phyloP scores from a whole-genome alignment of 1,140 invertebrate genomes.

The Cepaea nemoralis region DNA sequence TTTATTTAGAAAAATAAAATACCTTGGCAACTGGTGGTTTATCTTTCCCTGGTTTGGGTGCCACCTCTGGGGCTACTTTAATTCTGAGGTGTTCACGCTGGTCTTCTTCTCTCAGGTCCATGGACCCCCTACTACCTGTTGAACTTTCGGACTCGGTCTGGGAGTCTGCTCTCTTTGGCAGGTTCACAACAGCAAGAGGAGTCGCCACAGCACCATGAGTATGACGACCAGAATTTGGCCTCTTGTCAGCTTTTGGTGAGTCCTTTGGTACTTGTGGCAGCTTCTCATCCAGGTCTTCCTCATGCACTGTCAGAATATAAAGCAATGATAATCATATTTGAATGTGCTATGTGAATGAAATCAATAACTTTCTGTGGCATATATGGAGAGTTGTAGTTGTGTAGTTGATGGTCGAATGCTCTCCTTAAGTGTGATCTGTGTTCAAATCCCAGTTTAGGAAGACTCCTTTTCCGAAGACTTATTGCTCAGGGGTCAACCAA shows the following conservation, averaged over 20 bases:
- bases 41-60: slow-evolving; percentile 43
- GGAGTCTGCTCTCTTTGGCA: background rate
- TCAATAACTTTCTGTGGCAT: no score
- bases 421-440: no score
- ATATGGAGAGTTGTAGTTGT: no score
- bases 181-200: background rate
- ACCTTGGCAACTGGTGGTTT: slow-evolving; percentile 30
- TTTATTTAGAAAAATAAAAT: background rate
- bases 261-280: slow-evolving; percentile 30
- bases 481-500: no score
- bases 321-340: no score
- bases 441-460: no score
- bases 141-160: background rate
- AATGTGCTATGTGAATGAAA: no score
- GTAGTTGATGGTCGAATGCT: no score
- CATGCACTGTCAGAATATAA: background rate
- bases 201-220: background rate
- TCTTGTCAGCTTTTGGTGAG: background rate
- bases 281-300: slow-evolving; percentile 14
- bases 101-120: slow-evolving; percentile 17
- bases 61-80: slow-evolving; percentile 34
- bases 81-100: background rate
- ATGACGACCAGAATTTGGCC: background rate
- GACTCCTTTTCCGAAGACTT: no score
- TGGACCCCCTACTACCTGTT: slow-evolving; percentile 6